Evolutionary conservation across 2,797 vertebrate species (phyloP).

Genomic region (Graptemys geographica): DNA sequence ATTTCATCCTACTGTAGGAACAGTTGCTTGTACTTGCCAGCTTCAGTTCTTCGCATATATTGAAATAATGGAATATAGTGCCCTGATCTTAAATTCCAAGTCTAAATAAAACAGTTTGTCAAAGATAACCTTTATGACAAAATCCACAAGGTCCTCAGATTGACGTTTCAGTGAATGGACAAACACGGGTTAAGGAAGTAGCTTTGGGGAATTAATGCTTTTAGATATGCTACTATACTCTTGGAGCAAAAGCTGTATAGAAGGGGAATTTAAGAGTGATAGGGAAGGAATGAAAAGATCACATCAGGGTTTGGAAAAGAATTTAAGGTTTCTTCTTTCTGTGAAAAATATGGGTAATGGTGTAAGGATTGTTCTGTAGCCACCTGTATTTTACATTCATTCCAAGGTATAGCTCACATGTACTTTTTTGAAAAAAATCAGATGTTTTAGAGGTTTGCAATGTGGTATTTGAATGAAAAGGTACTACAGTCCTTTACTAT

Average conservation of each 20-base stretch:
- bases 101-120: neutral
- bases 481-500: neutral
- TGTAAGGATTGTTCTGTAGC: neutral
- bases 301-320: neutral
- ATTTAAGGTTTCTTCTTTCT: neutral
- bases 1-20: neutral
- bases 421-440: neutral
- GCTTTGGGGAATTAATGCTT: neutral
- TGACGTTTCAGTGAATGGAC: neutral
- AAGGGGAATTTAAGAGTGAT: neutral
- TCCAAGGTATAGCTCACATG: neutral
- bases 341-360: neutral
- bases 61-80: neutral
- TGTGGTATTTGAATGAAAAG: neutral
- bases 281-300: neutral
- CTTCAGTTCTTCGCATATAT: neutral
- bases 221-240: neutral
- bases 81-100: neutral
- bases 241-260: neutral
- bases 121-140: neutral
- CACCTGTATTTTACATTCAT: neutral
- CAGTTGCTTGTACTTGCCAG: neutral
- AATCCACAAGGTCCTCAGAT: neutral
- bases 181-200: neutral
- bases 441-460: neutral